Conservation (phyloP, 2,797 vertebrate species). For the Pachyuromys duprasi region DNA sequence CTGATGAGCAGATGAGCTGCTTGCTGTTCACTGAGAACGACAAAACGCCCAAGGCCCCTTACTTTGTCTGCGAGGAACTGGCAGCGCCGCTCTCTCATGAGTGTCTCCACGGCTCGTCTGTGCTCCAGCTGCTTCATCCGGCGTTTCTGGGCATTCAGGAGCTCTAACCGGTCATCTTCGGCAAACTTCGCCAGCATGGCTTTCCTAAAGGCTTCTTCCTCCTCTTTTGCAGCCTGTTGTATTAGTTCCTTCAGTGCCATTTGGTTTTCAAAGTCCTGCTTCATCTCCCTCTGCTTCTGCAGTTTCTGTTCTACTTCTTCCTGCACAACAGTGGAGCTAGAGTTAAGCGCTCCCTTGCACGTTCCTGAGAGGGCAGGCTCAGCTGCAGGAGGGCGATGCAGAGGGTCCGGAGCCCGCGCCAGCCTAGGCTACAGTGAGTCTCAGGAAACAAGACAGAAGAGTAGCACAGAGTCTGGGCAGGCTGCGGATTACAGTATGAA, state of each 20-base stretch:
- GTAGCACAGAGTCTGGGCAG: not conserved
- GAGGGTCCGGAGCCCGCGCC: not conserved
- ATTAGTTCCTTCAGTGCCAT: constrained; percentile 90
- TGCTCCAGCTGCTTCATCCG: constrained; percentile 96
- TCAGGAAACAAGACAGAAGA: not conserved
- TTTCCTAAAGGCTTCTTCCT: constrained; percentile 91
- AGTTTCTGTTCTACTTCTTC: constrained; percentile 93
- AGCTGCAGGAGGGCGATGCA: too few species aligned
- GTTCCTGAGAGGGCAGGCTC: constrained; percentile 6
- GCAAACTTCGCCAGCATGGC: constrained; percentile 93
- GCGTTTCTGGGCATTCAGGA: constrained; percentile 94
- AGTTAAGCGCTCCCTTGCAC: constrained; percentile 33
- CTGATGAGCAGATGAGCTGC: not conserved
- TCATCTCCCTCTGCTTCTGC: constrained; percentile 90
- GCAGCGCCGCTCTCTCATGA: constrained; percentile 90
- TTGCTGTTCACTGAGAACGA: not conserved
- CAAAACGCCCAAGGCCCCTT: constrained; percentile 18
- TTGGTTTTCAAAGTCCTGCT: constrained; percentile 91
- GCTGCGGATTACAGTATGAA: not conserved
- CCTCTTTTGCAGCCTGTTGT: constrained; percentile 89
- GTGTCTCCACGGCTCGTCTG: constrained; percentile 91
- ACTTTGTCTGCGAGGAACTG: constrained; percentile 92
- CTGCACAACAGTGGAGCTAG: constrained; percentile 82
- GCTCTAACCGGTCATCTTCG: constrained; percentile 94
- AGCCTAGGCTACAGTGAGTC: not conserved